These are phyloP conservation scores for Rachycentron canadum DNA, from an alignment of 2,797 vertebrate genomes.

Conservation along the genomic window DNA sequence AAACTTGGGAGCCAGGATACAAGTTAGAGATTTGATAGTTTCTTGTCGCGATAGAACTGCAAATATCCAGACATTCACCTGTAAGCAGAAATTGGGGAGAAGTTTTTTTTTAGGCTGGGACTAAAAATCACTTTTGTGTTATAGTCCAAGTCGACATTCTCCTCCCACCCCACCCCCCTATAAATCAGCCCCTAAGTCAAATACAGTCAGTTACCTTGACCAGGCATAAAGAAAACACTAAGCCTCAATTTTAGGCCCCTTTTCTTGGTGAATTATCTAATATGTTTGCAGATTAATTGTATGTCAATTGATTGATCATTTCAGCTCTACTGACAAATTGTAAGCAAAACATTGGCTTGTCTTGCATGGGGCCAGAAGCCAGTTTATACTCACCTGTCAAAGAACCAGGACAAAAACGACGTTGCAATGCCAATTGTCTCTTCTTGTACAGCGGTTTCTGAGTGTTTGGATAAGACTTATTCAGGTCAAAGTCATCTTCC, in stretches of 20 bases:
- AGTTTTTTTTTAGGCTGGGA: background rate
- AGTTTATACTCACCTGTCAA: constrained; percentile 78
- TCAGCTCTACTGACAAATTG: background rate
- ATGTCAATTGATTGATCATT: background rate
- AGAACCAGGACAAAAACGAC: constrained; percentile 73
- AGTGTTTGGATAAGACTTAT: constrained; percentile 80
- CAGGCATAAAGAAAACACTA: background rate
- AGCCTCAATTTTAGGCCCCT: background rate
- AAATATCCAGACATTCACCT: constrained; percentile 77
- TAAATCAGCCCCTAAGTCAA: background rate
- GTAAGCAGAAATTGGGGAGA: constrained; percentile 25
- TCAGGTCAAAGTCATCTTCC: constrained; percentile 75
- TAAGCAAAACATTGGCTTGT: background rate
- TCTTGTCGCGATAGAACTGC: constrained; percentile 81
- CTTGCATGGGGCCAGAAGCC: background rate
- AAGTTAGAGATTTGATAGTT: constrained; percentile 78
- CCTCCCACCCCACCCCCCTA: too few species aligned
- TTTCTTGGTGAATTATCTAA: background rate
- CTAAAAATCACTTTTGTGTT: background rate
- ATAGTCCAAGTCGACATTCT: background rate
- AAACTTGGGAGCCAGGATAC: constrained; percentile 42
- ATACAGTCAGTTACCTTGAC: background rate
- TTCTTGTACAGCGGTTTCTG: constrained; percentile 75
- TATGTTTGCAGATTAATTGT: background rate
- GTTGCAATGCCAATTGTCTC: constrained; percentile 70